Conservation (phyloP, 2,113 vertebrate species). For the Marmota monax region DNA sequence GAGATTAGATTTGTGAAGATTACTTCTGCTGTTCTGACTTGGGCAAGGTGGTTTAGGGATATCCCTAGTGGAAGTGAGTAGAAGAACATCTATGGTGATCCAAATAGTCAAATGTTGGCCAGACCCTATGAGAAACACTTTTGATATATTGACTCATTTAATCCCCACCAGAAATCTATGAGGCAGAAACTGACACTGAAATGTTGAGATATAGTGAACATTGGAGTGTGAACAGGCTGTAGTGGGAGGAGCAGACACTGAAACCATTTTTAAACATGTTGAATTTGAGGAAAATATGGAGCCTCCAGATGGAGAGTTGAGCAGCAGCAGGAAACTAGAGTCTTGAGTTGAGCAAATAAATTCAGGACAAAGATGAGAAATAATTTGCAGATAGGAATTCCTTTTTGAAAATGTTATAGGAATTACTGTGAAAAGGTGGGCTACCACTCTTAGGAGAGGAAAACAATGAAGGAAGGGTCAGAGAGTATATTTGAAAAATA, state of each 20-base stretch:
- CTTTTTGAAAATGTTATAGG: neutral
- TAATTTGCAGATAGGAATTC: neutral
- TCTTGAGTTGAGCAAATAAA: neutral
- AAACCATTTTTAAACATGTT: neutral
- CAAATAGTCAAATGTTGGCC: neutral
- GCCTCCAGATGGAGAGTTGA: neutral
- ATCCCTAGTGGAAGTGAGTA: neutral
- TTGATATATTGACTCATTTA: neutral
- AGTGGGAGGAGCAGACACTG: neutral
- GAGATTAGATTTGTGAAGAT: neutral
- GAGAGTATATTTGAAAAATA: neutral
- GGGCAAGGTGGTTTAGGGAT: neutral
- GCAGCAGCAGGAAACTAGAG: neutral
- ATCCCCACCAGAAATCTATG: neutral
- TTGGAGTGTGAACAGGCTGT: neutral
- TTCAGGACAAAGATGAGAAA: neutral
- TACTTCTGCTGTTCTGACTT: neutral
- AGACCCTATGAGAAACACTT: neutral
- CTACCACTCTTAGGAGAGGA: neutral
- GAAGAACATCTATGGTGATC: neutral
- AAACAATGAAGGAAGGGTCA: accelerated
- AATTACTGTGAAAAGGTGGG: neutral
- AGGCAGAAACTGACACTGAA: neutral
- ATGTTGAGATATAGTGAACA: neutral
- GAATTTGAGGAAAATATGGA: neutral